Evolutionary conservation across 2,797 vertebrate species (phyloP), one percentile per base, ranked within the genome.

Genomic region (Lagocephalus sceleratus): DNA sequence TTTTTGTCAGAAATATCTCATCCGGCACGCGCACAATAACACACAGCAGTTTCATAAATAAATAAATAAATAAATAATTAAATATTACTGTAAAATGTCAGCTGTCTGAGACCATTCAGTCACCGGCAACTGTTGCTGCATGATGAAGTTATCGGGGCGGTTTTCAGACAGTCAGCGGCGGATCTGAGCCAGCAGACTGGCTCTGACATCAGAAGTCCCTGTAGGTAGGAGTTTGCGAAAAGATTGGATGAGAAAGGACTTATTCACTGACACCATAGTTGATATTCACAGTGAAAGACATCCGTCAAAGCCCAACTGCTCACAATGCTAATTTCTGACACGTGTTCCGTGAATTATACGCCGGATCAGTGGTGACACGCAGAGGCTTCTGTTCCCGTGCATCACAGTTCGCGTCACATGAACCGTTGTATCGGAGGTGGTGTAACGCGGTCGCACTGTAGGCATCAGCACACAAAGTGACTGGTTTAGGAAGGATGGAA

Each of bases 271-370:
- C 78, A 10, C 63, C 48, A 12, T 85, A 82, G 79, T 90, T 92
- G 81, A 86, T 89, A 90, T 92, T 87, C 89, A 85, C 85, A 70
- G 90, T 81, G 88, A 92, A 90, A 81, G 71, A 72, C 78, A 83
- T 71, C 81, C 67, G 87, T 89, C 88, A 88, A 78, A 75, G 78
- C 73, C 87, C 87, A 87, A 89, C 82, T 90, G 85, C 84, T 88
- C 85, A 77, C 81, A 76, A 84, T 85, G 84, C 81, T 80, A 83
- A 86, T 86, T 84, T 81, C 63, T 86, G 81, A 87, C 84, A 84
- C 84, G 63, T 88, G n/a, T 66, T 63, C 68, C 51, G 66, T 60
- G 73, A 73, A 73, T 82, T 59, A 76, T 25, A 47, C 73, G 66
- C 67, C 70, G 73, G 60, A 72, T 75, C 70, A 56, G 65, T 60